Evolutionary conservation across 2,888 invertebrate genomes (phyloP).

Genomic region (Sinelater perroti): DNA sequence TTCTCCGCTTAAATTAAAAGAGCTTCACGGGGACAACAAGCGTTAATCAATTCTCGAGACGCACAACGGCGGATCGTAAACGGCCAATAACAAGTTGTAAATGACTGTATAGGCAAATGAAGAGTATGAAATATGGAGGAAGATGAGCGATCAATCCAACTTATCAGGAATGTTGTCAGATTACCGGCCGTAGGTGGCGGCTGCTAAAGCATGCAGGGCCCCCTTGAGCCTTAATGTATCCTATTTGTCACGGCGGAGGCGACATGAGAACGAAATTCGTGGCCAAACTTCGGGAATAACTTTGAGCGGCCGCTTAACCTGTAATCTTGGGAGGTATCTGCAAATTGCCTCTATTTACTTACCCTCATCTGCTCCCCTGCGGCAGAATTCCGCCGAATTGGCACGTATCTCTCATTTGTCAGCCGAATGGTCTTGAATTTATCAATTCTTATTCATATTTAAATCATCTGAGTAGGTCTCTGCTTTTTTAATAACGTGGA

Average conservation of each 20-base stretch:
- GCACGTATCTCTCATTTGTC: neutral
- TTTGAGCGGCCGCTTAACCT: neutral
- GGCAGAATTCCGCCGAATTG: neutral
- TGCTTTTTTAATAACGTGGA: no score
- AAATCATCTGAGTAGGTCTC: conserved; percentile 6
- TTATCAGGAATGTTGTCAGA: conserved; percentile 56
- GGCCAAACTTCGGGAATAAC: no score
- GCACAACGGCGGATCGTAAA: conserved; percentile 39
- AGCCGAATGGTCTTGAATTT: neutral
- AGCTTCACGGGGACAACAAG: conserved; percentile 16
- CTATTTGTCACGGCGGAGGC: conserved; percentile 50
- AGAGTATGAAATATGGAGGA: conserved; percentile 50
- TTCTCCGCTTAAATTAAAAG: no score
- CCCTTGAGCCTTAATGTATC: conserved; percentile 46
- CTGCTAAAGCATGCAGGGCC: conserved; percentile 44
- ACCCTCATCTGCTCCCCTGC: conserved; percentile 2
- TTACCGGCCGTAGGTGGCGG: conserved; percentile 52
- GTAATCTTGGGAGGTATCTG: no score
- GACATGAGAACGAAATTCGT: conserved; percentile 26
- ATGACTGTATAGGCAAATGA: conserved; percentile 41
- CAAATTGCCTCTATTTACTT: neutral
- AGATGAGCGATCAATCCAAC: conserved; percentile 53
- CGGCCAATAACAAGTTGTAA: conserved; percentile 46
- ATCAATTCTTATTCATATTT: conserved; percentile 10
- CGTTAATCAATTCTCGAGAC: conserved; percentile 40